Evolutionary conservation across 2,113 vertebrate species (phyloP).

Genomic region (Pao palembangensis): DNA sequence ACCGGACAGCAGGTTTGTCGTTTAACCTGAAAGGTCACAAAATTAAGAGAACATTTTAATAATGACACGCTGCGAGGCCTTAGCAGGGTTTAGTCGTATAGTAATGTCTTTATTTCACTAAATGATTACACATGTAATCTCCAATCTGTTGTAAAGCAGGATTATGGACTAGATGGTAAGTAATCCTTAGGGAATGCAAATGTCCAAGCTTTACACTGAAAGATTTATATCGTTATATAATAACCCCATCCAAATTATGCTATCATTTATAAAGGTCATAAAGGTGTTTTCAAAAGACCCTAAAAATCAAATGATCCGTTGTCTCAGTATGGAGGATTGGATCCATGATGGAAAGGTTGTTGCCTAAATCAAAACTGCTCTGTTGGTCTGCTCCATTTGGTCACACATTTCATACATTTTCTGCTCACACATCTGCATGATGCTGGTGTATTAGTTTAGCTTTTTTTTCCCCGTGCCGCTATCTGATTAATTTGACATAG

Average conservation of each 20-base stretch:
- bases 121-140: constrained; percentile 40
- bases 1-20: constrained; percentile 60
- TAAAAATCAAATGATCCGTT: too few species aligned
- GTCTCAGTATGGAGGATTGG: too few species aligned
- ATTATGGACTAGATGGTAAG: constrained; percentile 13
- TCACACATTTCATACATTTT: too few species aligned
- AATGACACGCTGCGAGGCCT: not conserved
- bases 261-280: too few species aligned
- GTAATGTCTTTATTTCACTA: constrained; percentile 8
- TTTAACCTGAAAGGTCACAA: constrained; percentile 64
- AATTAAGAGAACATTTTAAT: constrained; percentile 1
- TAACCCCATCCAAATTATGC: too few species aligned
- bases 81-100: not conserved
- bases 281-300: too few species aligned
- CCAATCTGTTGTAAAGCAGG: constrained; percentile 20
- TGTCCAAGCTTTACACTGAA: not conserved
- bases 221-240: not conserved
- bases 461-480: too few species aligned
- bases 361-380: too few species aligned
- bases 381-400: too few species aligned
- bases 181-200: not conserved
- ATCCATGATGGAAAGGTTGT: too few species aligned
- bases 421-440: too few species aligned
- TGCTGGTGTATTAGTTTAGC: too few species aligned
- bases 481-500: not conserved